Evolutionary conservation across 2,797 vertebrate species (phyloP).

Genomic region (Petrocephalus sullivani): DNA sequence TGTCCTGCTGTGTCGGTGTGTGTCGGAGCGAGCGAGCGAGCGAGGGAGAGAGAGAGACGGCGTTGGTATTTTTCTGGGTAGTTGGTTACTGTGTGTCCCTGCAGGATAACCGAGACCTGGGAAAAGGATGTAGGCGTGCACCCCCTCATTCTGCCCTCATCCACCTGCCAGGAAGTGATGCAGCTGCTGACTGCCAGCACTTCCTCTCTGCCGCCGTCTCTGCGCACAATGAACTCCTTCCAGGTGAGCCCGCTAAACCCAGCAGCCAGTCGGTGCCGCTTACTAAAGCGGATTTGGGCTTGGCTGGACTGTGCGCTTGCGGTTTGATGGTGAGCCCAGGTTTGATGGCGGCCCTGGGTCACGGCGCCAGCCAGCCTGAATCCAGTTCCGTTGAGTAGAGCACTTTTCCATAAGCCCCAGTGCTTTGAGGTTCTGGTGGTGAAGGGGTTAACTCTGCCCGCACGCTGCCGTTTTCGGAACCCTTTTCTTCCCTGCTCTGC

Average conservation of each 20-base stretch:
- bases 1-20: neutral
- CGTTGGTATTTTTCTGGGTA: constrained; percentile 26
- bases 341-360: neutral
- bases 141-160: constrained; percentile 70
- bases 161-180: constrained; percentile 80
- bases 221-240: constrained; percentile 79
- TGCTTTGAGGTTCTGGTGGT: neutral
- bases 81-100: constrained; percentile 28
- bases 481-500: neutral
- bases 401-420: neutral
- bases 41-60: neutral
- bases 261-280: neutral
- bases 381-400: neutral
- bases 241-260: constrained; percentile 65
- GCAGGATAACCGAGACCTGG: constrained; percentile 74
- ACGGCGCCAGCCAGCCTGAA: neutral
- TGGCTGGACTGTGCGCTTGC: neutral
- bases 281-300: neutral
- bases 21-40: neutral
- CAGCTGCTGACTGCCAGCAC: constrained; percentile 72
- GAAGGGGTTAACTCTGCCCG: neutral
- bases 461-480: neutral
- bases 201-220: constrained; percentile 68
- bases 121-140: constrained; percentile 81
- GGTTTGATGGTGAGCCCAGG: neutral